These are phyloP conservation scores for Acanthoscelides obtectus DNA, from an alignment of 2,888 invertebrate genomes.

Conservation along the genomic window DNA sequence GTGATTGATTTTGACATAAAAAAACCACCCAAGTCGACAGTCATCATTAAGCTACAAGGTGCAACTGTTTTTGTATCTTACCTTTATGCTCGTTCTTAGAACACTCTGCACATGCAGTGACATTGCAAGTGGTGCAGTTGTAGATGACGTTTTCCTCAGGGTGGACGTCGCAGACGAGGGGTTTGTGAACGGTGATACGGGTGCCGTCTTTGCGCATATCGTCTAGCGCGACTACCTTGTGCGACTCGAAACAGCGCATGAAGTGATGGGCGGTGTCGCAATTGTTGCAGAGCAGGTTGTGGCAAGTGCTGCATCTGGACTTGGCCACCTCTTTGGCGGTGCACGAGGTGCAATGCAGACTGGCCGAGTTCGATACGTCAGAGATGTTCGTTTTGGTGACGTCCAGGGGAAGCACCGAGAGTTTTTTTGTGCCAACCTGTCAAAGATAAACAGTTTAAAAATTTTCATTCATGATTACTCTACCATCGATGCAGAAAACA, in stretches of 20 bases:
- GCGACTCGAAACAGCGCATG: conserved; percentile 96
- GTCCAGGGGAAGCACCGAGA: conserved; percentile 77
- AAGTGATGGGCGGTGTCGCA: conserved; percentile 95
- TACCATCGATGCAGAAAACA: too few relatives aligned
- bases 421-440: conserved; percentile 69
- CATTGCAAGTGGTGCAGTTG: conserved; percentile 84
- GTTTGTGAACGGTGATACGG: conserved; percentile 82
- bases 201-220: conserved; percentile 74
- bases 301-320: conserved; percentile 91
- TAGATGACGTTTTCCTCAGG: conserved; percentile 79
- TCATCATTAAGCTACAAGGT: too few relatives aligned
- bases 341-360: conserved; percentile 84
- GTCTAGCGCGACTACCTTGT: conserved; percentile 85
- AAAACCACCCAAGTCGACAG: too few relatives aligned
- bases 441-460: too few relatives aligned
- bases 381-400: conserved; percentile 81
- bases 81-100: conserved; percentile 72
- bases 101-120: conserved; percentile 85
- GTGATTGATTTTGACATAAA: too few relatives aligned
- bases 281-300: conserved; percentile 87
- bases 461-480: too few relatives aligned
- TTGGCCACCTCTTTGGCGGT: conserved; percentile 93
- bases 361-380: conserved; percentile 67
- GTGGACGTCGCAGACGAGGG: conserved; percentile 79
- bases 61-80: too few relatives aligned